These are phyloP conservation scores for Bubalus kerabau DNA, from an alignment of 2,113 vertebrate genomes.

Conservation along the genomic window DNA sequence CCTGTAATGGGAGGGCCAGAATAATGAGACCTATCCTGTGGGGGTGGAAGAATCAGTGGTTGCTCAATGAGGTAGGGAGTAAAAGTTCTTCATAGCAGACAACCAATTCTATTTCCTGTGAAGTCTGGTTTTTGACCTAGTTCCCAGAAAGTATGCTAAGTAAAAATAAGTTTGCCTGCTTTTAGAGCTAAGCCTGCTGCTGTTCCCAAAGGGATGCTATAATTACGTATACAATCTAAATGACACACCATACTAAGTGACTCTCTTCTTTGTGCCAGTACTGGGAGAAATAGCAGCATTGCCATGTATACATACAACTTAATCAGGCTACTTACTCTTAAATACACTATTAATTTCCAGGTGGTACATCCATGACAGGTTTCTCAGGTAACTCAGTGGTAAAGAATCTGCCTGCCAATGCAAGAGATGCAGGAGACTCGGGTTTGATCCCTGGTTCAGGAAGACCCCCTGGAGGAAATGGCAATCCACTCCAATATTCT, in stretches of 20 bases:
- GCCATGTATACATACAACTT: not conserved
- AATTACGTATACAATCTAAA: not conserved
- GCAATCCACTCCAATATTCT: not conserved
- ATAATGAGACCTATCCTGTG: not conserved
- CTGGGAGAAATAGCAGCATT: not conserved
- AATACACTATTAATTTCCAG: not conserved
- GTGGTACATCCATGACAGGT: not conserved
- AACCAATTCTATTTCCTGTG: not conserved
- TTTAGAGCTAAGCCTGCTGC: not conserved
- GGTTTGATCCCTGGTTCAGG: not conserved
- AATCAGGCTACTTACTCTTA: not conserved
- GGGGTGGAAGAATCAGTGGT: not conserved
- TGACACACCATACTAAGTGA: not conserved
- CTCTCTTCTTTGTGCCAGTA: not conserved
- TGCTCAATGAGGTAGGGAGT: not conserved
- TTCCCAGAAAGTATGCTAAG: not conserved
- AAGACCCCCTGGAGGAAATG: not conserved
- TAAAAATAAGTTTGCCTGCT: not conserved
- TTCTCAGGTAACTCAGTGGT: not conserved
- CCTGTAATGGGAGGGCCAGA: not conserved
- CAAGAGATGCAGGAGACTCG: not conserved
- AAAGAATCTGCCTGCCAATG: not conserved
- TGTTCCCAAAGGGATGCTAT: not conserved
- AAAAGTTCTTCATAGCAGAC: not conserved
- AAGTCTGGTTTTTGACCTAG: not conserved